These are phyloP conservation scores for Gallirallus australis DNA, from an alignment of 2,797 vertebrate genomes.

Conservation along the genomic window DNA sequence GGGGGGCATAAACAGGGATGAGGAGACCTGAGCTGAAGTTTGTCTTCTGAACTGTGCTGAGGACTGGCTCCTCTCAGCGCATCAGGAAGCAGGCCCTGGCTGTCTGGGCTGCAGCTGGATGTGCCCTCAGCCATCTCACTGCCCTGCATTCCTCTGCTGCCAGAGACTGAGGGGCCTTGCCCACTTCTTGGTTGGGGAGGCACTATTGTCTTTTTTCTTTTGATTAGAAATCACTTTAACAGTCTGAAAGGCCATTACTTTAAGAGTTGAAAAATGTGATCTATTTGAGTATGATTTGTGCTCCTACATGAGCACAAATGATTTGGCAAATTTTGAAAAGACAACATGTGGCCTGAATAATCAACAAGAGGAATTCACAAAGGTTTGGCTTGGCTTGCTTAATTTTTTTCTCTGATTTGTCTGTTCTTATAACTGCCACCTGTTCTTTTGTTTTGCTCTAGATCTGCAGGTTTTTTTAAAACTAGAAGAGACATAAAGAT, in stretches of 20 bases:
- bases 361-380: constrained; percentile 70
- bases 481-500: not conserved
- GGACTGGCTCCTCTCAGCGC: accelerated
- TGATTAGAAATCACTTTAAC: not conserved
- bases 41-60: not conserved
- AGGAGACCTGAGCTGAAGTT: not conserved
- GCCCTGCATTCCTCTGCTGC: accelerated
- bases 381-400: constrained; percentile 64
- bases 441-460: constrained; percentile 58
- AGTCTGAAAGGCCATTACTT: not conserved
- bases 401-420: constrained; percentile 55
- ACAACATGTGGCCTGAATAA: constrained; percentile 72
- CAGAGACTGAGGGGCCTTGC: not conserved
- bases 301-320: constrained; percentile 4
- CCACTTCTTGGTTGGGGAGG: not conserved
- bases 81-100: not conserved
- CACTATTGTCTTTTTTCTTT: not conserved
- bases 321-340: constrained; percentile 72
- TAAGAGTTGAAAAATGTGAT: constrained; percentile 45
- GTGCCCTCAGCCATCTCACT: not conserved
- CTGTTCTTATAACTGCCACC: constrained; percentile 67
- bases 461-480: not conserved
- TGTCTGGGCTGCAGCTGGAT: not conserved
- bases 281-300: constrained; percentile 34
- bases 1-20: not conserved